Evolutionary conservation across 2,113 vertebrate genomes (phyloP).

Genomic region (Columbina picui): DNA sequence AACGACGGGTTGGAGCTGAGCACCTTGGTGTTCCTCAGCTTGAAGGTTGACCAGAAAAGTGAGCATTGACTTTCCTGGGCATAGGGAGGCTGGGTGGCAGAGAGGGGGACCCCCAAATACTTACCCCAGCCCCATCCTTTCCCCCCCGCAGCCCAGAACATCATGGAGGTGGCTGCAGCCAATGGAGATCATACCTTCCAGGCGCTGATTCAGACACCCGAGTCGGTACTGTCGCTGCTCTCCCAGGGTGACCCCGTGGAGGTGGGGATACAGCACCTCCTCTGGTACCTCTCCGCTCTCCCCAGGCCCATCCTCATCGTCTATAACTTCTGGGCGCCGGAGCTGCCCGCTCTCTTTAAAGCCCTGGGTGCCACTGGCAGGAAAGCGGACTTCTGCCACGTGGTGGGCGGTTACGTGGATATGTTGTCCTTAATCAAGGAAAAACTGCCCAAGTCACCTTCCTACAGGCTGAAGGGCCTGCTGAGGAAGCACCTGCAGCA

Average conservation of each 20-base stretch:
- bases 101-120: neutral
- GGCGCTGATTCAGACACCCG: neutral
- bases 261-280: slow-evolving; percentile 42
- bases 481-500: slow-evolving; percentile 1
- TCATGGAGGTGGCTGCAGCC: slow-evolving; percentile 56
- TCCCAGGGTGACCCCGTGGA: slow-evolving; percentile 42
- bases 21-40: slow-evolving; percentile 69
- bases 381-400: slow-evolving; percentile 33
- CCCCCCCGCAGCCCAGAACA: slow-evolving; percentile 55
- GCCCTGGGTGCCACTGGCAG: slow-evolving; percentile 35
- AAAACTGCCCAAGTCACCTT: neutral
- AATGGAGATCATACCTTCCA: slow-evolving; percentile 53
- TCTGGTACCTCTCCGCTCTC: slow-evolving; percentile 28
- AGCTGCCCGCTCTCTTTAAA: slow-evolving; percentile 32
- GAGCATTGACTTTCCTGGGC: neutral
- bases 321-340: slow-evolving; percentile 44
- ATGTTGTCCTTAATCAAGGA: slow-evolving; percentile 46
- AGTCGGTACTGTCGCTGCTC: neutral
- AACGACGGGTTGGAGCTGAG: neutral
- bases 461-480: slow-evolving; percentile 53
- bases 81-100: neutral
- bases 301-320: slow-evolving; percentile 34
- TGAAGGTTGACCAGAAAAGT: slow-evolving; percentile 70
- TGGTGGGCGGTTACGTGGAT: slow-evolving; percentile 50
- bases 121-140: neutral